A percentile compares a stretch with the other conserved stretches of the same genome.
Conservation (phyloP, 2,888 invertebrate species). For the Dryobotodes eremita region DNA sequence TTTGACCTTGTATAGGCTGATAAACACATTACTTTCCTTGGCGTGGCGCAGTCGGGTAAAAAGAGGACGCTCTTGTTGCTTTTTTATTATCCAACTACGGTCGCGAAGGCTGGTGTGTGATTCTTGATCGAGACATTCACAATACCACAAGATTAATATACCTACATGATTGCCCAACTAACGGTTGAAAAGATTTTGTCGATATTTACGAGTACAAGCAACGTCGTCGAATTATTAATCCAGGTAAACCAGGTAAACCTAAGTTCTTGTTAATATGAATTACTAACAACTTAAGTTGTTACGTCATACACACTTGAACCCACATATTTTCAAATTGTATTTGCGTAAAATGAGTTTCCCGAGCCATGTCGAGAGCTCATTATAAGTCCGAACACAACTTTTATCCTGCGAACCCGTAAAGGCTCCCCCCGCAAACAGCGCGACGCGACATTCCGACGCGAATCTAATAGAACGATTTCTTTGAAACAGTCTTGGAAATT, state of each 20-base stretch:
- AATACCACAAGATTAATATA: not conserved
- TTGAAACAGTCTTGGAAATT: too few relatives aligned
- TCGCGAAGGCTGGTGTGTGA: not conserved
- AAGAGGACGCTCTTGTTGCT: not conserved
- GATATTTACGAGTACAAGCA: not conserved
- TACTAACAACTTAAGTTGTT: constrained; percentile 25
- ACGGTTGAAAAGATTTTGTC: not conserved
- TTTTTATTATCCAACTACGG: not conserved
- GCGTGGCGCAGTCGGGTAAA: too few relatives aligned
- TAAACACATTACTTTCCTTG: too few relatives aligned
- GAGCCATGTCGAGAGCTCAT: constrained; percentile 57
- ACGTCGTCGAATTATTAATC: constrained; percentile 7
- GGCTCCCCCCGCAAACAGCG: too few relatives aligned
- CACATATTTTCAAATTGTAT: constrained; percentile 44
- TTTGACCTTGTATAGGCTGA: too few relatives aligned
- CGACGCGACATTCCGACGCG: too few relatives aligned
- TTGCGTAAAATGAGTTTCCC: constrained; percentile 45
- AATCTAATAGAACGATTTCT: too few relatives aligned
- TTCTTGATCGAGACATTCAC: not conserved
- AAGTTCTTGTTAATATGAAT: constrained; percentile 29
- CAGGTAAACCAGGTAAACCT: not conserved
- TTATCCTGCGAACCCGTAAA: constrained; percentile 43
- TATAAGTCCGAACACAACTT: constrained; percentile 65
- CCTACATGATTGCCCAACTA: not conserved
- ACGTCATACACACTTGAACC: constrained; percentile 32